A percentile compares a stretch with the other conserved stretches of the same genome.
phyloP scores from a whole-genome alignment of 92 coral and sea anemone species.

The Micromussa lordhowensis region DNA sequence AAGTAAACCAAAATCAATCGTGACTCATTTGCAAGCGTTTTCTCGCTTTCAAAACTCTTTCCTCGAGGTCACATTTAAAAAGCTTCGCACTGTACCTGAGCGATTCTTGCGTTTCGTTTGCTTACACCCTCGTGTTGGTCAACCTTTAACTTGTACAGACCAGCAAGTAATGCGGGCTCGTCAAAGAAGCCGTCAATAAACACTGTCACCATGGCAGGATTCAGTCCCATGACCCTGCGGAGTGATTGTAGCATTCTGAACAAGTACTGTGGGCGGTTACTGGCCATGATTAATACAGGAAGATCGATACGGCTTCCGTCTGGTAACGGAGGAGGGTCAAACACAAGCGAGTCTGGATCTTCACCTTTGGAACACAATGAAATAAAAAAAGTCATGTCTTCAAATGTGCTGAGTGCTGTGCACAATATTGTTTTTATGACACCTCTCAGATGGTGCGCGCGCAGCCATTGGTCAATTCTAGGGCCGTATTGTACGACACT shows the following conservation, averaged over 20 bases:
- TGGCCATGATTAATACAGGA: conserved; percentile 83
- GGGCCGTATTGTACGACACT: too few relatives aligned
- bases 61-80: neutral
- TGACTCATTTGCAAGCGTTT: too few relatives aligned
- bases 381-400: neutral
- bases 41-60: too few relatives aligned
- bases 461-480: neutral
- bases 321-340: conserved; percentile 67
- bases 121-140: conserved; percentile 78
- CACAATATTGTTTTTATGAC: neutral
- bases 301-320: conserved; percentile 71
- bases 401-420: too few relatives aligned
- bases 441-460: neutral
- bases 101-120: conserved; percentile 63
- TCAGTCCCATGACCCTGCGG: conserved; percentile 71
- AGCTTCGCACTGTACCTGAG: conserved; percentile 63
- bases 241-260: conserved; percentile 78
- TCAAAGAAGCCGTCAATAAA: conserved; percentile 82
- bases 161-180: conserved; percentile 71
- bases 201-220: conserved; percentile 73
- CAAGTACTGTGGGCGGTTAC: conserved; percentile 81
- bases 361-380: conserved; percentile 50
- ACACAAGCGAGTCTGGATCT: conserved; percentile 40
- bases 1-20: too few relatives aligned
- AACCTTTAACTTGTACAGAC: conserved; percentile 64